Evolutionary conservation across 2,797 vertebrate species (phyloP), one percentile per base, ranked within the genome.

Genomic region (Pyrocephalus nanus): DNA sequence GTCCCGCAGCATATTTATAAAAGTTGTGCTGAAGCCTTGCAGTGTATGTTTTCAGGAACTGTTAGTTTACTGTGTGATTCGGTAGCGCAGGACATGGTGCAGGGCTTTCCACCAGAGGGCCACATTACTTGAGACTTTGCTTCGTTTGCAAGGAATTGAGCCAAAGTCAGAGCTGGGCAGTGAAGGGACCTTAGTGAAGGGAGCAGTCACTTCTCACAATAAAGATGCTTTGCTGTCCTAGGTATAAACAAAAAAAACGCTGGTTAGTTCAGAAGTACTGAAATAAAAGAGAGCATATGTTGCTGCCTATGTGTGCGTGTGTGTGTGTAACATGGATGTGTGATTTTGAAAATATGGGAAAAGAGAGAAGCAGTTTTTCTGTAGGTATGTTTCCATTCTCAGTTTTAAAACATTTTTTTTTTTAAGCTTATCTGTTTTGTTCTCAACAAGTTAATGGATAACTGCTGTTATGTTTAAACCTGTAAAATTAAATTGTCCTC

Each of bases 41-140:
- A 76, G 95, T 90, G 95, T 95, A 91, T 96, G 93, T 97, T 97
- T 96, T 94, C 66, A 58, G 91, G 92, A 96, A 77, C 96, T 93
- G 83, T 89, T 93, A 93, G 96, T 96, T 97, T 96, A 94, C 95
- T 81, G 93, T 86, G 84, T 92, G 73, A 48, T 92, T 70, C 54
- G 76, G 97, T 96, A 86, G 94, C 96, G 78, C 96, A 83, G 98
- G 98, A 98, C 94, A 92, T 98, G 97, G 97, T 98, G 93, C 97
- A 22, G 95, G 83, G 96, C 93, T 97, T 98, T 98, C 99, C 99
- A 99, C 98, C 98, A 99, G 99, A 99, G 99, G 99, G 99, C 99
- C 98, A 98, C 98, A 98, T 99, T 98, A 98, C 98, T 98, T 98
- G 98, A 98, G 97, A 97, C 96, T 98, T 97, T 55, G 91, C 92